Evolutionary conservation across 2,113 vertebrate species (phyloP).

Genomic region (Thermophis baileyi): DNA sequence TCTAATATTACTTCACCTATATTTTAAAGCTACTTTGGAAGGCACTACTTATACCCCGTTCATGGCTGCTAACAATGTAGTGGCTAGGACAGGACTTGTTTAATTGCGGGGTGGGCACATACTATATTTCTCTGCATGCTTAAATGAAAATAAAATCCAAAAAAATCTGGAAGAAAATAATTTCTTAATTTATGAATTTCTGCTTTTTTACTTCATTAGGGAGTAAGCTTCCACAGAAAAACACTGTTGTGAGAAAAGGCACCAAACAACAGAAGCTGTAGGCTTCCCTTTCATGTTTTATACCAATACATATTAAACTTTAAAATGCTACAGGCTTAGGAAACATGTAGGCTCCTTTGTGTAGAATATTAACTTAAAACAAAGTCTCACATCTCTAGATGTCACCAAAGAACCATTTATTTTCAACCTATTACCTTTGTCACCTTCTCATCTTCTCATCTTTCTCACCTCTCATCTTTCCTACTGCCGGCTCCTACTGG

Average conservation of each 20-base stretch:
- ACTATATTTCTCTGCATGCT: background rate
- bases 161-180: background rate
- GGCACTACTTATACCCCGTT: background rate
- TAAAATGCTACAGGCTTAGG: constrained; percentile 56
- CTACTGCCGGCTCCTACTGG: background rate
- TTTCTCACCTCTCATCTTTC: background rate
- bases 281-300: constrained; percentile 53
- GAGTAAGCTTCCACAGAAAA: constrained; percentile 60
- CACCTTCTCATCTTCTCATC: background rate
- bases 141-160: background rate
- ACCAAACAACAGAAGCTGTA: constrained; percentile 43
- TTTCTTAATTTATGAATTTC: constrained; percentile 51
- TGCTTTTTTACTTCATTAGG: constrained; percentile 51
- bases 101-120: background rate
- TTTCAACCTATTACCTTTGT: background rate
- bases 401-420: background rate
- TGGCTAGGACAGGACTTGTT: background rate
- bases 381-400: constrained; percentile 38
- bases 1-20: background rate
- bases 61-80: background rate
- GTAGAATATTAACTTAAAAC: constrained; percentile 60
- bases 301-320: constrained; percentile 56
- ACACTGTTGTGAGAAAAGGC: constrained; percentile 45
- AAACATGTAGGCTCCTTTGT: constrained; percentile 54
- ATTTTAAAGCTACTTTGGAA: background rate